These are phyloP conservation scores for Merluccius polli DNA, from an alignment of 2,797 vertebrate genomes.

Conservation along the genomic window DNA sequence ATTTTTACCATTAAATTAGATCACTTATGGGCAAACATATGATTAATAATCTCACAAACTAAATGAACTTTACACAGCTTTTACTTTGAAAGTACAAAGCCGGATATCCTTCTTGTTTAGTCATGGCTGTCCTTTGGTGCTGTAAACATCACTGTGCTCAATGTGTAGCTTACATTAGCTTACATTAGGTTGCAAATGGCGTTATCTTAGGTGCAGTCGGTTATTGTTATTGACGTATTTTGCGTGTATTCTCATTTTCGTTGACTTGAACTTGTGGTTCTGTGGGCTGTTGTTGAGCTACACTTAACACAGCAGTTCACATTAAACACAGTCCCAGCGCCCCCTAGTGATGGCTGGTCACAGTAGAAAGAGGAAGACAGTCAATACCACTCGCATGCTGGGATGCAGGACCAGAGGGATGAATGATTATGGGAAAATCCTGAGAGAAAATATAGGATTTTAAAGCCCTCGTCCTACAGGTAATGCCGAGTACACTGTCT, in stretches of 20 bases:
- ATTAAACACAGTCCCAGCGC: too few relatives aligned
- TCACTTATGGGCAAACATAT: not conserved
- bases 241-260: not conserved
- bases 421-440: conserved; percentile 74
- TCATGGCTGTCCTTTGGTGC: not conserved
- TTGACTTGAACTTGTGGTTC: too few relatives aligned
- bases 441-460: conserved; percentile 68
- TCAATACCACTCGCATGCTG: conserved; percentile 69
- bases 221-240: not conserved
- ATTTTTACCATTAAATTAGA: not conserved
- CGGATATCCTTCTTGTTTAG: conserved; percentile 2
- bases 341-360: conserved; percentile 59
- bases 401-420: conserved; percentile 72
- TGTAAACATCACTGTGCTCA: not conserved
- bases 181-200: not conserved
- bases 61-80: not conserved
- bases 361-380: conserved; percentile 27
- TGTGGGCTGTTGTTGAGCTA: not conserved
- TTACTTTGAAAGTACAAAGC: not conserved
- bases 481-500: conserved; percentile 48
- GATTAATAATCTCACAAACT: not conserved
- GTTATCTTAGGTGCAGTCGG: not conserved
- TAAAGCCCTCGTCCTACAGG: conserved; percentile 86
- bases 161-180: not conserved
- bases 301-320: not conserved